A percentile compares a stretch with the other conserved stretches of the same genome.
Conservation (phyloP, 2,113 vertebrate genomes). For the Xiphias gladius region DNA sequence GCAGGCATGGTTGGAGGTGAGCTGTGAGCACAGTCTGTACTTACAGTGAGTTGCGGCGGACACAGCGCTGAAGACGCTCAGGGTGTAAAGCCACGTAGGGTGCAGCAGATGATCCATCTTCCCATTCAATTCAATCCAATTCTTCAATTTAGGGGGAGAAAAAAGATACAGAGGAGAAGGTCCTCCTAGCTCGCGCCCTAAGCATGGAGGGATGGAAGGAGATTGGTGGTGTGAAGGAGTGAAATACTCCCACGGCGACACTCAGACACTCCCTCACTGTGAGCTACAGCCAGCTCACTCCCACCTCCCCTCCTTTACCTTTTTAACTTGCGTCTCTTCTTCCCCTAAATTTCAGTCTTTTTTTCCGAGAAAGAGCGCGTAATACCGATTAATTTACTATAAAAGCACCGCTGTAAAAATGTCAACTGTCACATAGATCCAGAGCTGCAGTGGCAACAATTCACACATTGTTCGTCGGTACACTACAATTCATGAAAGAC, state of each 20-base stretch:
- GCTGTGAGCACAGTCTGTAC: background rate
- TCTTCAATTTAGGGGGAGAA: too few relatives aligned
- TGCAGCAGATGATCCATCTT: slow-evolving; percentile 19
- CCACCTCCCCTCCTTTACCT: background rate
- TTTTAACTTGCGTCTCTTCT: background rate
- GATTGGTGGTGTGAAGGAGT: background rate
- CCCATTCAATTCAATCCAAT: too few relatives aligned
- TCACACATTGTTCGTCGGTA: too few relatives aligned
- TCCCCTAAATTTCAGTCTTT: too few relatives aligned
- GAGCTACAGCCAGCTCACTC: background rate
- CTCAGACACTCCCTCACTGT: background rate
- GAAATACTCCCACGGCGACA: background rate
- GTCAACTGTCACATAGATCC: too few relatives aligned
- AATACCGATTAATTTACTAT: too few relatives aligned
- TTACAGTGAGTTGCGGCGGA: slow-evolving; percentile 18
- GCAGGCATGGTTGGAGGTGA: too few relatives aligned
- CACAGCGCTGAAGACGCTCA: slow-evolving; percentile 3
- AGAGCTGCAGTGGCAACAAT: too few relatives aligned
- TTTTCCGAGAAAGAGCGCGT: too few relatives aligned
- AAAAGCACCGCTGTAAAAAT: too few relatives aligned
- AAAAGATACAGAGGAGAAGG: background rate
- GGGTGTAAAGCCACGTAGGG: background rate
- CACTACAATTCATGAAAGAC: too few relatives aligned
- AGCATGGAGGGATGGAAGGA: background rate
- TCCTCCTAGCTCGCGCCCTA: background rate